Conservation (phyloP, 2,888 invertebrate species). For the Steinernema carpocapsae region DNA sequence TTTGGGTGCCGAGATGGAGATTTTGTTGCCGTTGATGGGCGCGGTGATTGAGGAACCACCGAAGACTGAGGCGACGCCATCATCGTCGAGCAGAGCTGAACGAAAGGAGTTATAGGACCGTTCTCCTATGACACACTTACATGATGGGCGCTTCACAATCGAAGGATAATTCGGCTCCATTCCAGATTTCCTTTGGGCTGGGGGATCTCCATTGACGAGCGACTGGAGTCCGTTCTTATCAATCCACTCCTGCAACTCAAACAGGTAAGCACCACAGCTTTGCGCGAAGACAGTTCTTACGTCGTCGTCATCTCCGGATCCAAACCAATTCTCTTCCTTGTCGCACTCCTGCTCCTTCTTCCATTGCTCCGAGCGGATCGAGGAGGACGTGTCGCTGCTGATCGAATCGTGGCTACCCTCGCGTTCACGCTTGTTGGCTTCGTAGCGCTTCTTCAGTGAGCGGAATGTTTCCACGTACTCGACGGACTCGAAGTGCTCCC, state of each 20-base stretch:
- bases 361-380: constrained; percentile 43
- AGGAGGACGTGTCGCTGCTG: constrained; percentile 22
- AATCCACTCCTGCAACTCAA: background rate
- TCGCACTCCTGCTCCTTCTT: constrained; percentile 52
- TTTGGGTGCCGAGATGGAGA: constrained; percentile 26
- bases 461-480: constrained; percentile 95
- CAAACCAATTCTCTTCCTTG: constrained; percentile 66
- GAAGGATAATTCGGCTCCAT: constrained; percentile 31
- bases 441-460: constrained; percentile 41
- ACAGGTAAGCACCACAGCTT: constrained; percentile 36
- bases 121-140: background rate
- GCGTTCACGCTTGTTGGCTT: constrained; percentile 14
- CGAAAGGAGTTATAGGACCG: background rate
- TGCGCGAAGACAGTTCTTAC: constrained; percentile 33
- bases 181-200: constrained; percentile 13
- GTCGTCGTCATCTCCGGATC: constrained; percentile 61
- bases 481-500: constrained; percentile 89
- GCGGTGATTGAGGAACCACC: constrained; percentile 41
- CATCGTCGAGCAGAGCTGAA: constrained; percentile 46
- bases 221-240: background rate
- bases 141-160: background rate
- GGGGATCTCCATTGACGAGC: background rate
- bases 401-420: constrained; percentile 37
- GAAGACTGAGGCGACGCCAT: constrained; percentile 48
- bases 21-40: constrained; percentile 18